A percentile compares a stretch with the other conserved stretches of the same genome.
Conservation (phyloP, 2,113 vertebrate genomes). For the Gasterosteus aculeatus region DNA sequence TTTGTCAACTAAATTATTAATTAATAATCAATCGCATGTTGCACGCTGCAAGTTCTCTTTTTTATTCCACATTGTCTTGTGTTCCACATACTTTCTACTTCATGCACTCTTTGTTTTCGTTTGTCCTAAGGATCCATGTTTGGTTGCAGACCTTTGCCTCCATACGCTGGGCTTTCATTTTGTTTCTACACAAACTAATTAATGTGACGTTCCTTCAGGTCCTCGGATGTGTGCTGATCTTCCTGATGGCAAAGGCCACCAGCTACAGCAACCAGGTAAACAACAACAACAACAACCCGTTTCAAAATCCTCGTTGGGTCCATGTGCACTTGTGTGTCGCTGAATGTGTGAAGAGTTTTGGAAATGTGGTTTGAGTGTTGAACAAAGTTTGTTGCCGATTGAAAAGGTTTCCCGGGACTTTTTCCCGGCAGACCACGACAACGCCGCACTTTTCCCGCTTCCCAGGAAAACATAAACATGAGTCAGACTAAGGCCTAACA, state of each 20-base stretch:
- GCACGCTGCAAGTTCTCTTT: background rate
- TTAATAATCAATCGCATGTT: too few relatives aligned
- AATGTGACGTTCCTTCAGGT: slow-evolving; percentile 40
- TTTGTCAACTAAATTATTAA: too few relatives aligned
- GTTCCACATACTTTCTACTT: background rate
- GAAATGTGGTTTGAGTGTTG: too few relatives aligned
- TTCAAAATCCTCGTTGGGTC: background rate
- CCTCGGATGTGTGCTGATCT: slow-evolving; percentile 49
- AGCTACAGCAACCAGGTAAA: slow-evolving; percentile 24
- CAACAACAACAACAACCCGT: background rate
- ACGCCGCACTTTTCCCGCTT: too few relatives aligned
- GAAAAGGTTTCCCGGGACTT: too few relatives aligned
- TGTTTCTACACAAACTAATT: background rate
- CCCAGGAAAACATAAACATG: background rate
- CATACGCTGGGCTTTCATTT: background rate
- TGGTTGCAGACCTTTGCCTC: background rate
- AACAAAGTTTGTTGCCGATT: too few relatives aligned
- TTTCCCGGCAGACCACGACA: background rate
- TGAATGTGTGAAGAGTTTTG: too few relatives aligned
- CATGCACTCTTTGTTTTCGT: background rate
- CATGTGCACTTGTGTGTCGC: too few relatives aligned
- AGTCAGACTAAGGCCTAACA: background rate
- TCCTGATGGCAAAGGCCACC: background rate
- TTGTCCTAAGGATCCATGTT: background rate
- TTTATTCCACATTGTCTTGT: background rate